Percentiles rank a stretch among this genome's conserved stretches.
These are phyloP conservation scores for Drosophila guanche DNA, from an alignment of 1,140 invertebrate species.

Conservation along the genomic window DNA sequence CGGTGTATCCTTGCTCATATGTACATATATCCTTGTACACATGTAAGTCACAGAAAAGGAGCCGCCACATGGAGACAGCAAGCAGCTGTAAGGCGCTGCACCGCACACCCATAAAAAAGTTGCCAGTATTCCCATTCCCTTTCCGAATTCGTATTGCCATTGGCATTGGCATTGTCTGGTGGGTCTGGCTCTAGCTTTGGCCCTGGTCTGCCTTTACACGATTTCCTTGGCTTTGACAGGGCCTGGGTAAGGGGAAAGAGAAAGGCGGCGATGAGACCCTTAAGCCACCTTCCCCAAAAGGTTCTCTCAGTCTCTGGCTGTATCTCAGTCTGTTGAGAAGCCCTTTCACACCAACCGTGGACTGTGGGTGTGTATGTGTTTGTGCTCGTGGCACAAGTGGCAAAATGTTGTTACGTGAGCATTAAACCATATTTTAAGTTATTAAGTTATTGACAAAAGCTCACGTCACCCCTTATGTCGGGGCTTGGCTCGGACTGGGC, in stretches of 20 bases:
- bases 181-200: background rate
- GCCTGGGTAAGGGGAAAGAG: background rate
- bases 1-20: background rate
- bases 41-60: constrained; percentile 39
- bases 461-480: constrained; percentile 70
- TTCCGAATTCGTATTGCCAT: constrained; percentile 14
- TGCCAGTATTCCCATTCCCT: constrained; percentile 40
- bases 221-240: constrained; percentile 46
- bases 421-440: constrained; percentile 83
- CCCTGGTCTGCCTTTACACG: constrained; percentile 1
- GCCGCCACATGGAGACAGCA: no score
- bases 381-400: constrained; percentile 71
- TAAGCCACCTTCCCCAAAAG: constrained; percentile 32
- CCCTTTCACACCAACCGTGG: constrained; percentile 58
- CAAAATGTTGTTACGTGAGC: constrained; percentile 81
- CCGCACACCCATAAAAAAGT: constrained; percentile 53
- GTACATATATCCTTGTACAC: constrained; percentile 33
- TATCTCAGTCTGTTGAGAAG: background rate
- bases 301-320: constrained; percentile 1
- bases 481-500: constrained; percentile 2
- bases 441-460: constrained; percentile 82
- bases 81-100: constrained; percentile 10
- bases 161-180: constrained; percentile 48
- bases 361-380: no score
- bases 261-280: constrained; percentile 33